Percentiles rank a stretch among this genome's conserved stretches.
phyloP scores from a whole-genome alignment of 2,113 vertebrate species.

The Trochalopteron elliotii region DNA sequence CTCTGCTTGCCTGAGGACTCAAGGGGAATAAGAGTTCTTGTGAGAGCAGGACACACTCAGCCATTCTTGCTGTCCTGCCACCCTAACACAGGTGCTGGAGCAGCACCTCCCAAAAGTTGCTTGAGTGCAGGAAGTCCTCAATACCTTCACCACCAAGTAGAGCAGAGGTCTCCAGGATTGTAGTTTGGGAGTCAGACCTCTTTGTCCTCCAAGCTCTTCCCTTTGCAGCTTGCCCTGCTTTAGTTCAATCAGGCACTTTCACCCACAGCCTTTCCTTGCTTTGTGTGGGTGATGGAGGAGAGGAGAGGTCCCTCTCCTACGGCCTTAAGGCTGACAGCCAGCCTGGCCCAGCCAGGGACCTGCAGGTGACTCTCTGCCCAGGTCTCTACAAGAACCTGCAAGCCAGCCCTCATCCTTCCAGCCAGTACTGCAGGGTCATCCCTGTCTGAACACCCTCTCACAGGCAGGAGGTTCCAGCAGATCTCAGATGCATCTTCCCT shows the following conservation, averaged over 20 bases:
- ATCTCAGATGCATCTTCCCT: neutral
- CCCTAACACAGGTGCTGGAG: neutral
- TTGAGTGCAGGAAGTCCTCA: neutral
- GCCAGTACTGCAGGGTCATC: neutral
- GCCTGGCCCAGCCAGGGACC: neutral
- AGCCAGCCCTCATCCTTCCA: neutral
- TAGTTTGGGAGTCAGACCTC: neutral
- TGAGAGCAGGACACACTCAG: neutral
- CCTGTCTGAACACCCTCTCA: neutral
- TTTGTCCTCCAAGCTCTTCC: neutral
- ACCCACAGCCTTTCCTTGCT: neutral
- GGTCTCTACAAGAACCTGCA: neutral
- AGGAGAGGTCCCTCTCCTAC: neutral
- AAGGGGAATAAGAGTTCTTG: rapidly evolving
- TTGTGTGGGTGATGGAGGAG: neutral
- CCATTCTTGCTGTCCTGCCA: neutral
- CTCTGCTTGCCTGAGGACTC: rapidly evolving
- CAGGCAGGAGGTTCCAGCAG: neutral
- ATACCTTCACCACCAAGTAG: neutral
- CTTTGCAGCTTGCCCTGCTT: neutral
- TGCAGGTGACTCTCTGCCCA: neutral
- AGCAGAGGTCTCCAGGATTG: neutral
- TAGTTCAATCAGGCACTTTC: neutral
- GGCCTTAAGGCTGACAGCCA: neutral
- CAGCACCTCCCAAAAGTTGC: neutral